These are phyloP conservation scores for Rousettus madagascariensis DNA, from an alignment of 2,797 vertebrate species.

Conservation along the genomic window DNA sequence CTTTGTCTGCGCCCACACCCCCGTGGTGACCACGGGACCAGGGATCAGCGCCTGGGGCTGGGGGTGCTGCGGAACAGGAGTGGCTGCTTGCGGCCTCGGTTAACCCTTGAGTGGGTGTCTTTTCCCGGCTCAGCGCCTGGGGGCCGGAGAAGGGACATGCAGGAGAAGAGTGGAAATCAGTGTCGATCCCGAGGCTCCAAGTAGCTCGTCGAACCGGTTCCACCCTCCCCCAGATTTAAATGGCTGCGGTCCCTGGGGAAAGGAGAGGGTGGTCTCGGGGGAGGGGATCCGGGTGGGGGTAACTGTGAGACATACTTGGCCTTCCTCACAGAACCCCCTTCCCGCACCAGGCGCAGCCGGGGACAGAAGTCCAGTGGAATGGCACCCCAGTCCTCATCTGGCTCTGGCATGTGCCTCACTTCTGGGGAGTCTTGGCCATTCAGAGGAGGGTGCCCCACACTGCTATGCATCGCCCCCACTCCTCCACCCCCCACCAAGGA, in stretches of 20 bases:
- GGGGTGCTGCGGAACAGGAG: neutral
- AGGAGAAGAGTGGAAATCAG: neutral
- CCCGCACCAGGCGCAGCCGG: neutral
- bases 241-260: too few species aligned
- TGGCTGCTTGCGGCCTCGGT: constrained; percentile 41
- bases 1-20: constrained; percentile 72
- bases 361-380: neutral
- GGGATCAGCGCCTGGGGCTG: constrained; percentile 1
- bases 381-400: neutral
- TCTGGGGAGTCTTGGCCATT: neutral
- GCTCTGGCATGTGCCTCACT: neutral
- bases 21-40: constrained; percentile 64
- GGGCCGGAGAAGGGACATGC: too few species aligned
- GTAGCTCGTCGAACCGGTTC: neutral
- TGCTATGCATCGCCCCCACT: too few species aligned
- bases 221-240: neutral
- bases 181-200: neutral
- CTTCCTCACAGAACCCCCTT: neutral
- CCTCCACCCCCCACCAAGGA: too few species aligned
- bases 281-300: rapidly evolving
- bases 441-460: neutral
- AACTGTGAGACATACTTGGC: rapidly evolving
- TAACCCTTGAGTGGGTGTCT: constrained; percentile 45
- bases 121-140: neutral
- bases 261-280: neutral